Evolutionary conservation across 64 coral and sea anemone species (phyloP).

Genomic region (Dendronephthya gigantea): DNA sequence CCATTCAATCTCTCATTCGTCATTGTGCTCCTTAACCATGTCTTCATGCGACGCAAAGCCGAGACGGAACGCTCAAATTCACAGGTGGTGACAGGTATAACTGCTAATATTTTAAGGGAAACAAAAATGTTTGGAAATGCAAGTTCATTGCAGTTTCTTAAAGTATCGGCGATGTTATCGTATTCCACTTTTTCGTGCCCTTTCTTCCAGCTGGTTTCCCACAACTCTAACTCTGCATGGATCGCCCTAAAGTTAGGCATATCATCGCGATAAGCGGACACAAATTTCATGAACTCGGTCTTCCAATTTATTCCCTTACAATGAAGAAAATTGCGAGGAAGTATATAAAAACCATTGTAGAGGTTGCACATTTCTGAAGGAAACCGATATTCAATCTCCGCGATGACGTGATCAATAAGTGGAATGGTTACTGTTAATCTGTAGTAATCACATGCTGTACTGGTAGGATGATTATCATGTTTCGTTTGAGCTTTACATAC

Average conservation of each 20-base stretch:
- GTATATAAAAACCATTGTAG: neutral
- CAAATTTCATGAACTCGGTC: slow-evolving; percentile 8
- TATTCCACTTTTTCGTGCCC: neutral
- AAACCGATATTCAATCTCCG: neutral
- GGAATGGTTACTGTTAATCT: slow-evolving; percentile 24
- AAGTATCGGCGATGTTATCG: neutral
- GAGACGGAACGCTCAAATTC: neutral
- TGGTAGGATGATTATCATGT: slow-evolving; percentile 29
- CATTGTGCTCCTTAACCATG: neutral
- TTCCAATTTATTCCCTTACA: neutral
- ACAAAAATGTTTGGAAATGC: neutral
- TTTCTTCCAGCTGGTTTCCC: neutral
- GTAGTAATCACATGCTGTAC: slow-evolving; percentile 36
- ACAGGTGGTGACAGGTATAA: neutral
- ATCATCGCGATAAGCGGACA: neutral
- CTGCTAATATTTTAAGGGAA: neutral
- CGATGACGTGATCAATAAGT: slow-evolving; percentile 40
- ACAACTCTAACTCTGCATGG: neutral
- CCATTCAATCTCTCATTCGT: neutral
- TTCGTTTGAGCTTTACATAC: slow-evolving; percentile 22
- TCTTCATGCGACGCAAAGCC: neutral
- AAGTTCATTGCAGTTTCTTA: slow-evolving; percentile 5
- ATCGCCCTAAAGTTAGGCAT: neutral
- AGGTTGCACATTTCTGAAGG: neutral
- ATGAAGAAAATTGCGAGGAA: slow-evolving; percentile 10